Evolutionary conservation across 2,113 vertebrate genomes (phyloP).

Genomic region (Lepisosteus oculatus): DNA sequence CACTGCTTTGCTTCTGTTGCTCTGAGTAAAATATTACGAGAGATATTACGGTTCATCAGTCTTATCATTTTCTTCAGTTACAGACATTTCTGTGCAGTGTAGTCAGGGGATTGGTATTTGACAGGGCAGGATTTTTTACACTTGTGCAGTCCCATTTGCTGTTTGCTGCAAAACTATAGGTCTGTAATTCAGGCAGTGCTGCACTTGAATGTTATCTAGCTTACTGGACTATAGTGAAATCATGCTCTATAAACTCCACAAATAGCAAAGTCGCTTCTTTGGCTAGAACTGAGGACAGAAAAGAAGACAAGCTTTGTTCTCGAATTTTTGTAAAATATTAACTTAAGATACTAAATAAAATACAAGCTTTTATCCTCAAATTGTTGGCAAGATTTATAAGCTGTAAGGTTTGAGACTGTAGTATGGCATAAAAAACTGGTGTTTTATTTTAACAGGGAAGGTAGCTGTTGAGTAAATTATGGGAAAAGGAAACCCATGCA

Average conservation of each 20-base stretch:
- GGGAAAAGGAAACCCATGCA: slow-evolving; percentile 3
- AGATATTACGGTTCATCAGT: no score
- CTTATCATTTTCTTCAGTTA: slow-evolving; percentile 17
- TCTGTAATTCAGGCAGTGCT: slow-evolving; percentile 42
- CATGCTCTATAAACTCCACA: no score
- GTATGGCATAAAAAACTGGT: neutral
- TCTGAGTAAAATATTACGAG: no score
- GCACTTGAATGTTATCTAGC: neutral
- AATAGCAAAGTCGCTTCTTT: no score
- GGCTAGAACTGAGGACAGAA: no score
- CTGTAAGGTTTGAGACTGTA: no score
- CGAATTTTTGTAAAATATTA: no score
- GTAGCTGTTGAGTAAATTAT: neutral
- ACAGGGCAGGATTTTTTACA: slow-evolving; percentile 40
- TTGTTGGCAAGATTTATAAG: no score
- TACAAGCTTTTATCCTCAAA: no score
- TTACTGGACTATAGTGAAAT: neutral
- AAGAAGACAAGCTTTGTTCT: no score
- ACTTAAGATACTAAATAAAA: no score
- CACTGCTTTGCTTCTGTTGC: no score
- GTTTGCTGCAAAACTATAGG: slow-evolving; percentile 38
- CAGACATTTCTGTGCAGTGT: neutral
- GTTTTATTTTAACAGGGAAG: slow-evolving; percentile 1
- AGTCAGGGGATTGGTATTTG: slow-evolving; percentile 43
- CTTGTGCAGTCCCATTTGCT: slow-evolving; percentile 38